Evolutionary conservation across 1,140 invertebrate genomes (phyloP).

Genomic region (Limonius californicus): DNA sequence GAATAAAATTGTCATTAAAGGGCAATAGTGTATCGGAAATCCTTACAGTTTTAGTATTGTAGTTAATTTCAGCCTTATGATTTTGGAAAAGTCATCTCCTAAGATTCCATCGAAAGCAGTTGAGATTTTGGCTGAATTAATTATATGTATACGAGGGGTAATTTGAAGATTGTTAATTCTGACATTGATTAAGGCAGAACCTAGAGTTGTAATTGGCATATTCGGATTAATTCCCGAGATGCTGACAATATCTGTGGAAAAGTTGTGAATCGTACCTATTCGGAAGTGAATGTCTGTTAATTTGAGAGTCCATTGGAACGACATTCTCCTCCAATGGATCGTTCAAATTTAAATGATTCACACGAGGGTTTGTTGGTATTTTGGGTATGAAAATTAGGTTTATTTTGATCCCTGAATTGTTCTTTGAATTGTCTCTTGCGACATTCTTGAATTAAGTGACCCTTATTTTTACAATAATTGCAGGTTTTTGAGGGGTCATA

Average conservation of each 20-base stretch:
- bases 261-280: background rate
- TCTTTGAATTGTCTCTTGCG: conserved; percentile 4
- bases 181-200: background rate
- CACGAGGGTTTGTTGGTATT: background rate
- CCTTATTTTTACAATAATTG: conserved; percentile 16
- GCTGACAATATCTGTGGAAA: background rate
- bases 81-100: background rate
- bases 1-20: no score
- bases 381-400: no score
- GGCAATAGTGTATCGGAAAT: no score
- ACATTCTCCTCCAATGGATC: background rate
- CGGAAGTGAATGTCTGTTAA: background rate
- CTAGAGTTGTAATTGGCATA: background rate
- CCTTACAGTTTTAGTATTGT: background rate
- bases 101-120: conserved; percentile 4
- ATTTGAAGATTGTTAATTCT: background rate
- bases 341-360: background rate
- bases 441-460: background rate
- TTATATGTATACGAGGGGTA: background rate
- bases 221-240: conserved; percentile 4
- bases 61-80: background rate
- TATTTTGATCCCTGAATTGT: background rate
- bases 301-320: background rate
- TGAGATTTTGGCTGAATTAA: conserved; percentile 1
- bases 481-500: no score